These are phyloP conservation scores for Apodemia zela DNA, from an alignment of 2,888 invertebrate species.

Conservation along the genomic window DNA sequence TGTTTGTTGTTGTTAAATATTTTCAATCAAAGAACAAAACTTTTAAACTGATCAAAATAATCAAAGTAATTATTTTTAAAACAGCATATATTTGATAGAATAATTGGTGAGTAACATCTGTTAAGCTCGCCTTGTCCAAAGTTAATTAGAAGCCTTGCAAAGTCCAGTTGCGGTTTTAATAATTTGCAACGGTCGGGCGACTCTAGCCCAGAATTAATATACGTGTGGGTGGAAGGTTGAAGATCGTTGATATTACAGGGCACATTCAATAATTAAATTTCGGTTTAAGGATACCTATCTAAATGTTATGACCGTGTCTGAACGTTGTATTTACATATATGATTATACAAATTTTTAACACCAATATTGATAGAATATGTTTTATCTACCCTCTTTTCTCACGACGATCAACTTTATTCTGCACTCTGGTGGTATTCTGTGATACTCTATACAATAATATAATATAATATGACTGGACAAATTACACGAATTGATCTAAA, in stretches of 20 bases:
- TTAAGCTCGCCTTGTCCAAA: constrained; percentile 49
- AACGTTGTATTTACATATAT: not conserved
- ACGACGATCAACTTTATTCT: no score
- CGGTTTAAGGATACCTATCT: constrained; percentile 11
- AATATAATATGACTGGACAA: no score
- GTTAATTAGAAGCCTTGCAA: constrained; percentile 64
- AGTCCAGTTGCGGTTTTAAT: constrained; percentile 66
- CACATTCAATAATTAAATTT: constrained; percentile 16
- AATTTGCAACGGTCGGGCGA: constrained; percentile 52
- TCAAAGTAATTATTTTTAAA: not conserved
- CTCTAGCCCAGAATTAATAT: constrained; percentile 56
- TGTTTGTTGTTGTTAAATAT: no score
- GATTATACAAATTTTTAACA: not conserved
- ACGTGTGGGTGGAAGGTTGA: constrained; percentile 27
- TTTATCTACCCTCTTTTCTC: no score
- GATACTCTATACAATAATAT: no score
- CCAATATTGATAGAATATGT: no score
- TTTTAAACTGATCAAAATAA: not conserved
- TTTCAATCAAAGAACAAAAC: no score
- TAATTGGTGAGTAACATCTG: constrained; percentile 46
- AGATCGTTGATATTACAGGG: constrained; percentile 11
- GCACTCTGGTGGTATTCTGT: no score
- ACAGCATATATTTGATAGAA: constrained; percentile 1
- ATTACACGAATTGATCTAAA: no score
- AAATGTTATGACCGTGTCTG: not conserved